These are phyloP conservation scores for Eurystomus glaucurus DNA, from an alignment of 2,797 vertebrate species.

Conservation along the genomic window DNA sequence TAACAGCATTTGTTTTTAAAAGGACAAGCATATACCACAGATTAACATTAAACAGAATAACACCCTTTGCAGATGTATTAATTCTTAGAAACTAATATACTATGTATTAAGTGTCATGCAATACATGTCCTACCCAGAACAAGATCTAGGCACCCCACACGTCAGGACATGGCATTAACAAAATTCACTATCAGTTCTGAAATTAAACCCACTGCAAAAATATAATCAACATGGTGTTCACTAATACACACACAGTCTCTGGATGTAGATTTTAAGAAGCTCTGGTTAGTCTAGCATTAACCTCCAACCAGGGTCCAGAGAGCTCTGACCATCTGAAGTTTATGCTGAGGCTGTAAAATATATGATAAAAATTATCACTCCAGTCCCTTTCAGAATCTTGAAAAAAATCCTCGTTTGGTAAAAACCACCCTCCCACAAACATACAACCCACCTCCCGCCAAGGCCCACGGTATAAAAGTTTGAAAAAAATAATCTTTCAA, in stretches of 20 bases:
- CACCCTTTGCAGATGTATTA: not conserved
- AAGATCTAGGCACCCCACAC: accelerated
- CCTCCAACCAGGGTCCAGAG: not conserved
- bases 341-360: not conserved
- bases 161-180: accelerated
- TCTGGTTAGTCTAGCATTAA: not conserved
- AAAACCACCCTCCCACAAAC: not conserved
- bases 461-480: not conserved
- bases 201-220: not conserved
- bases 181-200: not conserved
- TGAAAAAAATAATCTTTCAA: accelerated
- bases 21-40: not conserved
- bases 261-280: not conserved
- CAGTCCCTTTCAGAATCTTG: not conserved
- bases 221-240: accelerated
- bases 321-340: not conserved
- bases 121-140: not conserved
- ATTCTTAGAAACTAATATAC: not conserved
- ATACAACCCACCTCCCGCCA: accelerated
- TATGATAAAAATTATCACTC: accelerated
- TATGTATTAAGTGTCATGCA: accelerated
- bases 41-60: not conserved
- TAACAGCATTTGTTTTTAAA: not conserved
- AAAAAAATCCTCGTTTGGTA: not conserved
- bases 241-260: accelerated